A percentile compares a stretch with the other conserved stretches of the same genome.
phyloP scores from a whole-genome alignment of 2,113 vertebrate genomes.

The Turnix velox region DNA sequence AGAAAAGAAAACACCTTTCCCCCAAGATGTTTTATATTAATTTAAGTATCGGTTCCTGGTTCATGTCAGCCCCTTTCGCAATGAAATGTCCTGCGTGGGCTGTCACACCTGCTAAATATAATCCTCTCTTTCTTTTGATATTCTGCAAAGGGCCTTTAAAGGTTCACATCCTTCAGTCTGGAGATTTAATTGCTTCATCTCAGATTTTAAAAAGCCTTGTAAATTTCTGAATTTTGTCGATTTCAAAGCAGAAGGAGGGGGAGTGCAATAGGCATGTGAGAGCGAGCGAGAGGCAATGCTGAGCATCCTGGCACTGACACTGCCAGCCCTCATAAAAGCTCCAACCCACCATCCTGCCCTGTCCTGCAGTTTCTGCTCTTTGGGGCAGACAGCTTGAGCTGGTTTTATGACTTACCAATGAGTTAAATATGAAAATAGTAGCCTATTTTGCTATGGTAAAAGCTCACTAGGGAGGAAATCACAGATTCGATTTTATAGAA shows the following conservation, averaged over 20 bases:
- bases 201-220: constrained; percentile 73
- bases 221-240: constrained; percentile 71
- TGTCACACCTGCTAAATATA: constrained; percentile 84
- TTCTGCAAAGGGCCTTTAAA: constrained; percentile 76
- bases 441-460: constrained; percentile 32
- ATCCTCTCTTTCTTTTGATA: constrained; percentile 79
- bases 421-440: constrained; percentile 63
- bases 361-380: constrained; percentile 48
- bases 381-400: constrained; percentile 17
- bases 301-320: not conserved
- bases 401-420: constrained; percentile 65
- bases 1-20: constrained; percentile 65
- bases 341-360: not conserved
- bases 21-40: constrained; percentile 80
- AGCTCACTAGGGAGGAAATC: constrained; percentile 64
- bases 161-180: constrained; percentile 77
- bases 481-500: constrained; percentile 61
- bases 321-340: constrained; percentile 13
- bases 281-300: not conserved
- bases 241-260: constrained; percentile 69
- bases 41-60: constrained; percentile 78
- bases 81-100: constrained; percentile 69
- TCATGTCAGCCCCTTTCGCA: constrained; percentile 72
- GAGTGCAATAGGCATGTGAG: constrained; percentile 28
- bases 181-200: constrained; percentile 79